Percentiles rank a stretch among this genome's conserved stretches.
Evolutionary conservation across 2,888 invertebrate species (phyloP).

Genomic region (Eulithis prunata): DNA sequence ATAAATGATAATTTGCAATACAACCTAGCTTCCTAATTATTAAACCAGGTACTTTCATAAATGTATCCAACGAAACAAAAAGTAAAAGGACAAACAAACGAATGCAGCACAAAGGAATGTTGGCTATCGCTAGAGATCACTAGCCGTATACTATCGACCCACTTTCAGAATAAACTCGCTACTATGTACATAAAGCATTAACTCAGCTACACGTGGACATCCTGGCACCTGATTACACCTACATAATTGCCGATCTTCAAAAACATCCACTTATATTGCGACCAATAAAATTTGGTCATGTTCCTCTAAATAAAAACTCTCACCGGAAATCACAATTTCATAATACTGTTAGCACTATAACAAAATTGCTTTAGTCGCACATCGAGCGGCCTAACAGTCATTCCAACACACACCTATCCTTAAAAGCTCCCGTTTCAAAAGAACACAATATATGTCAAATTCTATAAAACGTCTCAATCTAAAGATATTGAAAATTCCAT

Average conservation of each 20-base stretch:
- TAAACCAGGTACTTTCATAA: conserved; percentile 84
- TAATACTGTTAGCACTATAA: conserved; percentile 70
- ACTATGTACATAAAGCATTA: conserved; percentile 29
- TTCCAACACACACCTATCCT: conserved; percentile 29
- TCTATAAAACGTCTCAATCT: conserved; percentile 34
- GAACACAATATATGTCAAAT: conserved; percentile 38
- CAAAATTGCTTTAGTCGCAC: conserved; percentile 50
- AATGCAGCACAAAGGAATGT: conserved; percentile 83
- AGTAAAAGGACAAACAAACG: conserved; percentile 72
- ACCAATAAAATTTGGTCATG: conserved; percentile 44
- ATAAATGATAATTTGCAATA: conserved; percentile 83
- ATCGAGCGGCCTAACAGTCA: conserved; percentile 33
- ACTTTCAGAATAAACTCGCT: conserved; percentile 26
- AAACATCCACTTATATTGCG: conserved; percentile 26
- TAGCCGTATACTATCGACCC: conserved; percentile 29
- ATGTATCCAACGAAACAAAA: conserved; percentile 75
- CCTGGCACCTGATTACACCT: conserved; percentile 27
- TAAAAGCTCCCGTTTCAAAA: conserved; percentile 43
- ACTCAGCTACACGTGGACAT: conserved; percentile 22
- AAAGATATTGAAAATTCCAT: conserved; percentile 31
- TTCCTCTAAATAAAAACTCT: conserved; percentile 40
- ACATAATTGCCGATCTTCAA: conserved; percentile 22
- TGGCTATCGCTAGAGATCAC: conserved; percentile 68
- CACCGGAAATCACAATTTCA: conserved; percentile 57
- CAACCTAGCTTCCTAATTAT: conserved; percentile 83